Percentiles rank a stretch among this genome's conserved stretches.
Evolutionary conservation across 2,113 vertebrate species (phyloP).

Genomic region (Gadus macrocephalus): DNA sequence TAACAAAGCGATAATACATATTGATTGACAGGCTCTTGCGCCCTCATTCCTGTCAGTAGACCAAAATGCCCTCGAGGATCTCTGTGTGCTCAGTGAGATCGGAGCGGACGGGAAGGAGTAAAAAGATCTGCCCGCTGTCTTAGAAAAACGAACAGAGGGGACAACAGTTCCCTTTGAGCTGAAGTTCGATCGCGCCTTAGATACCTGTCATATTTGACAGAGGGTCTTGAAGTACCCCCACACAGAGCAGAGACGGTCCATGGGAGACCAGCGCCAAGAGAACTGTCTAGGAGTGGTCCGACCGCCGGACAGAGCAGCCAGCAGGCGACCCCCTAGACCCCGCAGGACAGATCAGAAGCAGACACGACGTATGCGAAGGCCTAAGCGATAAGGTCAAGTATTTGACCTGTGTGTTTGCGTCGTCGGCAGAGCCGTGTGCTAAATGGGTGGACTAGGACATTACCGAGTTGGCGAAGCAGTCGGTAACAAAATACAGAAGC

Average conservation of each 20-base stretch:
- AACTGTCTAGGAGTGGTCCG: no score
- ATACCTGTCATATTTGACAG: conserved; percentile 62
- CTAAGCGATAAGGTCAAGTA: conserved; percentile 11
- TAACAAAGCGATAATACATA: no score
- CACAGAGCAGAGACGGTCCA: conserved; percentile 5
- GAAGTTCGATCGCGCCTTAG: conserved; percentile 11
- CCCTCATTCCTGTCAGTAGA: conserved; percentile 12
- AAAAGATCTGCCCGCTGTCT: conserved; percentile 26
- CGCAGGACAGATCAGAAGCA: no score
- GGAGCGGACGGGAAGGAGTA: conserved; percentile 20
- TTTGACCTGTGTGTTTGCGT: neutral
- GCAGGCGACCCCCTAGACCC: no score
- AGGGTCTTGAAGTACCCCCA: conserved; percentile 40
- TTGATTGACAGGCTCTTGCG: neutral
- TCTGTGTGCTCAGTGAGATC: neutral
- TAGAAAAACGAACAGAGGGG: conserved; percentile 26
- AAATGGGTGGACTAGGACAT: neutral
- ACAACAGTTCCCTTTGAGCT: conserved; percentile 57
- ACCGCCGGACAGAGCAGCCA: no score
- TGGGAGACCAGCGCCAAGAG: no score
- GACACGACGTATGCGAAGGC: neutral
- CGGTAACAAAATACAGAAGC: no score
- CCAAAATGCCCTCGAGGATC: conserved; percentile 26
- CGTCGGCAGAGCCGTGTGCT: neutral
- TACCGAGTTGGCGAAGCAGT: neutral